Percentiles rank a stretch among this genome's conserved stretches.
These are phyloP conservation scores for Atrichornis clamosus DNA, from an alignment of 2,113 vertebrate genomes.

Conservation along the genomic window DNA sequence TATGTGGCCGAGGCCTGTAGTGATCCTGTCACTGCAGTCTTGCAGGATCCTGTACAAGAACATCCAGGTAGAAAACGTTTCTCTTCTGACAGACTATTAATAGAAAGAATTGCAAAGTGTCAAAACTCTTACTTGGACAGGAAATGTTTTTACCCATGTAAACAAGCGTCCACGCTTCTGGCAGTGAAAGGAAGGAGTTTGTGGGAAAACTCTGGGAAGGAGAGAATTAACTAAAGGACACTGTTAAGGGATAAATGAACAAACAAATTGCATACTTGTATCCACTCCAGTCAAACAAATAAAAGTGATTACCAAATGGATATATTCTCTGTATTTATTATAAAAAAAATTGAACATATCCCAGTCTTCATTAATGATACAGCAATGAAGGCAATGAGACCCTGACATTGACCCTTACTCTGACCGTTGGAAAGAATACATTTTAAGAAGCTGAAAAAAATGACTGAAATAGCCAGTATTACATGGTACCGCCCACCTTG, in stretches of 20 bases:
- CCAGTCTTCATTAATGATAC: background rate
- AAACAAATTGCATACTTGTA: background rate
- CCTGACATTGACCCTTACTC: background rate
- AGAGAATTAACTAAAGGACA: background rate
- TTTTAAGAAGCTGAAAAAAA: background rate
- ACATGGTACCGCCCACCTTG: background rate
- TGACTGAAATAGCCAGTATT: background rate
- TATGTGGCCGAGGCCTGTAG: slow-evolving; percentile 68
- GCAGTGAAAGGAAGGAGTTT: background rate
- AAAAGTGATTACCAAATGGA: background rate
- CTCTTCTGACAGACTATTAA: background rate
- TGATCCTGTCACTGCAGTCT: slow-evolving; percentile 74
- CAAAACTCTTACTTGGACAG: background rate
- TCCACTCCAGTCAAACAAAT: background rate
- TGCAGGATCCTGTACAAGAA: slow-evolving; percentile 82
- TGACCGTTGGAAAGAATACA: background rate
- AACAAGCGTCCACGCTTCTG: background rate
- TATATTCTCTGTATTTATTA: background rate
- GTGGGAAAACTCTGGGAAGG: background rate
- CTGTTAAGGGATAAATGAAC: background rate
- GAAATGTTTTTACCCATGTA: background rate
- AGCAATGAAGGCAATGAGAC: background rate
- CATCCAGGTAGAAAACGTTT: slow-evolving; percentile 65
- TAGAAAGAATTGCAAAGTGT: background rate
- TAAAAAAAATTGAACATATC: background rate